Evolutionary conservation across 2,113 vertebrate genomes (phyloP), one percentile per base, ranked within the genome.

Genomic region (Dasypus novemcinctus): DNA sequence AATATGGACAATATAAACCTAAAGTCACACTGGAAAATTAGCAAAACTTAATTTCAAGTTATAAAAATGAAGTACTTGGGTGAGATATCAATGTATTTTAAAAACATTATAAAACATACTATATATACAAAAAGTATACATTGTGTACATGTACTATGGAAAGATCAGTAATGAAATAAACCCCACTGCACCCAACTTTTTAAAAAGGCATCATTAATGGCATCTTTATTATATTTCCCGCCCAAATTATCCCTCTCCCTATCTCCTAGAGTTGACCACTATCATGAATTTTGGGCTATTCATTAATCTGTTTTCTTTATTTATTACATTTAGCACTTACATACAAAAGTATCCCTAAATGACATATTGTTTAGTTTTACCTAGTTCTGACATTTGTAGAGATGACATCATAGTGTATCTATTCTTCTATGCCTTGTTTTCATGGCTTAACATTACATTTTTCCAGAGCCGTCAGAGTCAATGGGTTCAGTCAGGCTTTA

Each of bases 71-170:
- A 79, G n/a, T 9, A 29, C 9, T 27, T 31, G 27, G 49, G 23
- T 59, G 18, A 63, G 15, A 87, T 4, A 23, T 14, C 38, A 52
- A 29, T 20, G 4, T 61, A 43, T 23, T n/a, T 57, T 12, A 6
- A 57, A 33, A 36, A 38, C 71, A 83, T 43, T 75, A 64, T 49
- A 82, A 90, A 52, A 21, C 23, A 69, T 10, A 33, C 11, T 15
- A 3, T 27, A 64, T 36, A 21, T 15, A 43, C 33, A 84, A 25
- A 71, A 41, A 10, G 15, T 21, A 23, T 31, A 27, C 49, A 43
- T 1, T 6, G 11, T 21, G 6, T 71, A 46, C 17, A 18, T 1
- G 3, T 33, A 17, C 14, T 1, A 3, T 0, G 23, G 33, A 88
- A 63, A 75, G 20, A 59, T 13, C 11, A 14, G 31, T 59, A 46